These are phyloP conservation scores for Chironomus striatipennis DNA, from an alignment of 1,140 invertebrate genomes.

Conservation along the genomic window DNA sequence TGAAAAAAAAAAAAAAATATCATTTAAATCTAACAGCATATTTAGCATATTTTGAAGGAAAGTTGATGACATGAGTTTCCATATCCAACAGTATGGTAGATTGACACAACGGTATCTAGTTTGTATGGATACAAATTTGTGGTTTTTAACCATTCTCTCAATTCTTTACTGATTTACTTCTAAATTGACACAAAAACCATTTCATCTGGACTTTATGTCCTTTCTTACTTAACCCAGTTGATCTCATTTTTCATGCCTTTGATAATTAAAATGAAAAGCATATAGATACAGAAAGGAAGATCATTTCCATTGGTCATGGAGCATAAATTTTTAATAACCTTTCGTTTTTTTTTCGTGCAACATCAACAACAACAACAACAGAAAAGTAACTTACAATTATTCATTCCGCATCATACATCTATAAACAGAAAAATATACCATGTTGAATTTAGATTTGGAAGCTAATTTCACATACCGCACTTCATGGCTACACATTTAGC, in stretches of 20 bases:
- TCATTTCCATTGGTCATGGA: background rate
- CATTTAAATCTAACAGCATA: slow-evolving; percentile 1
- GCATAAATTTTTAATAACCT: slow-evolving; percentile 9
- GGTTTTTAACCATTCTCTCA: no score
- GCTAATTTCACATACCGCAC: background rate
- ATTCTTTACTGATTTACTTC: no score
- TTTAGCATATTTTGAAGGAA: background rate
- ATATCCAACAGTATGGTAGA: no score
- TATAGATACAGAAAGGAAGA: background rate
- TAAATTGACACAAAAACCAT: no score
- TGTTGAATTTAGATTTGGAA: background rate
- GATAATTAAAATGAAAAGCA: slow-evolving; percentile 4
- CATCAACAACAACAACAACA: background rate
- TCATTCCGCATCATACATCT: no score
- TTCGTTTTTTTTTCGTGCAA: background rate
- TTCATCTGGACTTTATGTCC: no score
- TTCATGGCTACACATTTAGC: background rate
- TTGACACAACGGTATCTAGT: no score
- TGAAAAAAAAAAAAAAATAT: background rate
- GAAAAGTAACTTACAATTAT: background rate
- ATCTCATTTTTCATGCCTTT: slow-evolving; percentile 4
- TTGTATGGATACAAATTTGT: no score
- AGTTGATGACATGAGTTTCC: no score
- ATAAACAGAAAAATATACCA: no score
- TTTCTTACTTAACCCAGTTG: no score